A percentile compares a stretch with the other conserved stretches of the same genome.
These are phyloP conservation scores for Halichoerus grypus DNA, from an alignment of 2,113 vertebrate species.

Conservation along the genomic window DNA sequence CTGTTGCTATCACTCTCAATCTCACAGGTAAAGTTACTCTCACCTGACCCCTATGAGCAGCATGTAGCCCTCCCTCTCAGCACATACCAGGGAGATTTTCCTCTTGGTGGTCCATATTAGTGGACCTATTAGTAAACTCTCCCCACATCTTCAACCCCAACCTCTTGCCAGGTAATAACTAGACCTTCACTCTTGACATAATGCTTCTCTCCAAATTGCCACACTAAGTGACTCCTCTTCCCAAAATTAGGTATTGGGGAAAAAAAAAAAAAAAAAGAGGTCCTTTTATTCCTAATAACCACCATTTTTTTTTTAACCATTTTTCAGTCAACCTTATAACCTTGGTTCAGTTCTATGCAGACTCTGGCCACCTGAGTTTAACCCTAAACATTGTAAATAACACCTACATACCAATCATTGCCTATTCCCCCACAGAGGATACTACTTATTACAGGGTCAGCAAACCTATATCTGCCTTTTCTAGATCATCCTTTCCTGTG, in stretches of 20 bases:
- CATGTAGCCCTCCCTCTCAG: neutral
- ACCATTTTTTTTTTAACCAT: neutral
- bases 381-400: neutral
- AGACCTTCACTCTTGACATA: neutral
- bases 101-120: neutral
- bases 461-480: neutral
- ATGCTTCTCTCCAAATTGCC: neutral
- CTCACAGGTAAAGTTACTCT: neutral
- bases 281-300: neutral
- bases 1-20: neutral
- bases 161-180: neutral
- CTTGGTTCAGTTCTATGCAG: neutral
- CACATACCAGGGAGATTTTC: neutral
- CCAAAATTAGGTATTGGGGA: neutral
- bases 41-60: neutral
- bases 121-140: neutral
- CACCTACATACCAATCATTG: neutral
- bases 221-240: neutral
- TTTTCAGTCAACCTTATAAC: neutral
- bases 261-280: neutral
- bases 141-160: neutral
- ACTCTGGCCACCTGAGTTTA: neutral
- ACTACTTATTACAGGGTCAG: no score
- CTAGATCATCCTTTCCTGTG: neutral
- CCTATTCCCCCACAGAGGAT: neutral